phyloP scores from a whole-genome alignment of 2,113 vertebrate species.

The Chlamydotis undulata region DNA sequence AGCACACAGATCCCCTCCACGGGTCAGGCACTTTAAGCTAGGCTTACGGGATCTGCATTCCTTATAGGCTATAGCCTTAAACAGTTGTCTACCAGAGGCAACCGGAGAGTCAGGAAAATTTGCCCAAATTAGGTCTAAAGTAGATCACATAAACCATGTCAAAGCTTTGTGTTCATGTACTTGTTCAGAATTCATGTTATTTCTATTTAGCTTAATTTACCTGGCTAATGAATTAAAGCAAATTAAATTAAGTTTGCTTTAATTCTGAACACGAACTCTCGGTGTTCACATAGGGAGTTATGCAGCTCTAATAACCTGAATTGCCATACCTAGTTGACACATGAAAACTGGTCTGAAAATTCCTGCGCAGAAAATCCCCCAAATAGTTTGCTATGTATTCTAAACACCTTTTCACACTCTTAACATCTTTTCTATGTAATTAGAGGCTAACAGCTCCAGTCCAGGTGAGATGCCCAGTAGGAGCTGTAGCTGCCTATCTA shows the following conservation, averaged over 20 bases:
- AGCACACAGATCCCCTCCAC: fast-evolving
- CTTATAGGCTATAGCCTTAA: background rate
- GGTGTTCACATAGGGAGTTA: background rate
- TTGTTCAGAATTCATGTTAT: background rate
- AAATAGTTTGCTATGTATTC: background rate
- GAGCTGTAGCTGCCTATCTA: background rate
- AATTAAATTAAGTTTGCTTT: background rate
- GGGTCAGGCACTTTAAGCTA: background rate
- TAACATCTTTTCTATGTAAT: background rate
- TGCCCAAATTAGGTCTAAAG: background rate
- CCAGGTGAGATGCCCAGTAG: background rate
- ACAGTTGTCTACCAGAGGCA: background rate
- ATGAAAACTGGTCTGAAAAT: background rate
- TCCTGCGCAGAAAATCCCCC: background rate
- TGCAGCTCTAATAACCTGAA: background rate
- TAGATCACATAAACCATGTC: background rate
- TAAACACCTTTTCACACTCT: background rate
- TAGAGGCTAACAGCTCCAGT: background rate
- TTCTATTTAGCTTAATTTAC: background rate
- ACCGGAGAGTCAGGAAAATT: background rate
- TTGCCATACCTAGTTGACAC: background rate
- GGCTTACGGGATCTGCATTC: background rate
- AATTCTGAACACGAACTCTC: background rate
- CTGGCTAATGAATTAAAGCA: background rate
- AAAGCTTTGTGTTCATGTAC: background rate